A percentile compares a stretch with the other conserved stretches of the same genome.
Evolutionary conservation across 2,797 vertebrate genomes (phyloP).

Genomic region (Hozukius guyotensis): DNA sequence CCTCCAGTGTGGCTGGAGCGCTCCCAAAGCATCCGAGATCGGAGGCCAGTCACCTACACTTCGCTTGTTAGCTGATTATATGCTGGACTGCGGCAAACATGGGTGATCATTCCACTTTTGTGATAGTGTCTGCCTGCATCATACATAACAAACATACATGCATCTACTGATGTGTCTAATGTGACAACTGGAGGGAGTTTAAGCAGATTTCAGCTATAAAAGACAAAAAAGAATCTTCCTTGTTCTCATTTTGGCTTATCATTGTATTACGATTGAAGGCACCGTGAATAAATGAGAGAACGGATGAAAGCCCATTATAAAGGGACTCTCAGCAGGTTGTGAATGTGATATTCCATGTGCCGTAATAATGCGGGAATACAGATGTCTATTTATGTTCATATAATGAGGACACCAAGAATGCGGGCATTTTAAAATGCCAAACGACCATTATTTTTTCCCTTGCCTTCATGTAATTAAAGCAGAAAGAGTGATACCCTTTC

Average conservation of each 20-base stretch:
- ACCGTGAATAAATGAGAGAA: conserved; percentile 7
- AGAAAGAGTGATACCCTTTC: conserved; percentile 3
- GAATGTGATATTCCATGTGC: conserved; percentile 38
- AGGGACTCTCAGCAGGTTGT: conserved; percentile 29
- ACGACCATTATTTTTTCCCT: conserved; percentile 41
- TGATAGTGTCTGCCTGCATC: background rate
- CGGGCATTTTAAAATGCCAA: conserved; percentile 33
- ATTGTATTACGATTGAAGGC: conserved; percentile 6
- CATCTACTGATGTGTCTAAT: background rate
- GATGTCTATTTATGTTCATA: conserved; percentile 52
- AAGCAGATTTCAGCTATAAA: conserved; percentile 28
- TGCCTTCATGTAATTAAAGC: conserved; percentile 31
- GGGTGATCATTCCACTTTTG: conserved; percentile 12
- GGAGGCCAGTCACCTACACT: conserved; percentile 59
- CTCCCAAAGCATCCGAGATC: conserved; percentile 61
- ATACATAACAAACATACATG: background rate
- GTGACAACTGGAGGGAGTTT: background rate
- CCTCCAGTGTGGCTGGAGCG: conserved; percentile 63
- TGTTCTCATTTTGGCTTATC: background rate
- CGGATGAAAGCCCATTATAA: conserved; percentile 11
- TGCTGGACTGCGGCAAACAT: conserved; percentile 49
- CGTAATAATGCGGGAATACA: conserved; percentile 35
- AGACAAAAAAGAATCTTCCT: background rate
- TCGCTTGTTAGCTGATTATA: conserved; percentile 39
- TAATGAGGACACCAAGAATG: conserved; percentile 63